A percentile compares a stretch with the other conserved stretches of the same genome.
Conservation (phyloP, 2,113 vertebrate genomes). For the Thunnus thynnus region DNA sequence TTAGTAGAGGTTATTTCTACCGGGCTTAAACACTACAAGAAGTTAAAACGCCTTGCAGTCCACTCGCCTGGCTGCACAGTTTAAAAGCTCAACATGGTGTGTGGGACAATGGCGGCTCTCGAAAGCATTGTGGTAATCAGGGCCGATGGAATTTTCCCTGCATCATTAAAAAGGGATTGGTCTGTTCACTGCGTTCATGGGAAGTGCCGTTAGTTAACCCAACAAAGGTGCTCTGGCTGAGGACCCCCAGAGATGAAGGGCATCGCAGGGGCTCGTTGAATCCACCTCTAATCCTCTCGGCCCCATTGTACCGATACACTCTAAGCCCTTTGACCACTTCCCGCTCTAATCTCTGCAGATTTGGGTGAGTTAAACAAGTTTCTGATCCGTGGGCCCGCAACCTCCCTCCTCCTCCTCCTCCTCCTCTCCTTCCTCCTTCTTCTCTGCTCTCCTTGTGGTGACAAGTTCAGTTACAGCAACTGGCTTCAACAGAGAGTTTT, state of each 20-base stretch:
- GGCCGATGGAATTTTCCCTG: constrained; percentile 78
- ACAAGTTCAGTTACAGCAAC: constrained; percentile 31
- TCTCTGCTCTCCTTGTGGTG: constrained; percentile 6
- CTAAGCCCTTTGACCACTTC: constrained; percentile 76
- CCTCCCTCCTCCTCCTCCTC: constrained; percentile 11
- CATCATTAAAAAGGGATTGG: constrained; percentile 85
- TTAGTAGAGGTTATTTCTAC: constrained; percentile 33
- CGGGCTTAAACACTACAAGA: constrained; percentile 18
- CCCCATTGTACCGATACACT: constrained; percentile 74
- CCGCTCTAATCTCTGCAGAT: constrained; percentile 76
- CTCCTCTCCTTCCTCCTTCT: too few relatives aligned
- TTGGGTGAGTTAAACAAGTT: constrained; percentile 73
- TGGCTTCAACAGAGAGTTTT: background rate
- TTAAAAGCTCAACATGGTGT: constrained; percentile 70
- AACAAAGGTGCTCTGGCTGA: constrained; percentile 77
- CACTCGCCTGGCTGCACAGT: constrained; percentile 75
- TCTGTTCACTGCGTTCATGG: constrained; percentile 64
- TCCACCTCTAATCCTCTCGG: constrained; percentile 73
- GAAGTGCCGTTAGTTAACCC: constrained; percentile 79
- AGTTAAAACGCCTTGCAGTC: constrained; percentile 60
- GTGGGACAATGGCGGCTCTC: constrained; percentile 71
- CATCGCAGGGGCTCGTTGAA: constrained; percentile 67
- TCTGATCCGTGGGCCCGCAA: constrained; percentile 52
- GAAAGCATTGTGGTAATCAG: constrained; percentile 69
- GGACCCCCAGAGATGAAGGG: constrained; percentile 80